A percentile compares a stretch with the other conserved stretches of the same genome.
These are phyloP conservation scores for Mesaphorura yosii DNA, from an alignment of 1,140 invertebrate species.

Conservation along the genomic window DNA sequence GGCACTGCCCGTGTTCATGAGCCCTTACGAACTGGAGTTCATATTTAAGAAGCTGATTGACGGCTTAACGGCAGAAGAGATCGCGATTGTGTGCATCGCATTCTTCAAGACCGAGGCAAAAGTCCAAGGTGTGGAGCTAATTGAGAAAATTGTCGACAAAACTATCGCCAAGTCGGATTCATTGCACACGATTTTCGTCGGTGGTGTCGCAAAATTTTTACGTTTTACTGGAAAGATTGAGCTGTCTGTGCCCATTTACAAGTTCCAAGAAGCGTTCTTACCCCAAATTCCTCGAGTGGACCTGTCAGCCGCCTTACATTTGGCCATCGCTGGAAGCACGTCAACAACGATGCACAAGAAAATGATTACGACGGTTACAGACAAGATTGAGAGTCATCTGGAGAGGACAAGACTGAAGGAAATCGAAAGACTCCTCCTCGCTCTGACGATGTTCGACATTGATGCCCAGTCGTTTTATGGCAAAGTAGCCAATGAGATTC, in stretches of 20 bases:
- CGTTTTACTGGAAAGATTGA: constrained; percentile 36
- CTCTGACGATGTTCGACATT: constrained; percentile 41
- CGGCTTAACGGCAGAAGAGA: constrained; percentile 42
- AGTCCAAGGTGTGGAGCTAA: constrained; percentile 39
- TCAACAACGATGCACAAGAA: constrained; percentile 37
- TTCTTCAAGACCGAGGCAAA: constrained; percentile 48
- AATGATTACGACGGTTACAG: constrained; percentile 24
- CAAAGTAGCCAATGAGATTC: constrained; percentile 39
- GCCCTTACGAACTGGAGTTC: constrained; percentile 46
- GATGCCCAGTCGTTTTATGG: constrained; percentile 38
- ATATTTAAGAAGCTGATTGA: constrained; percentile 37
- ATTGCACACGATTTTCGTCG: constrained; percentile 41
- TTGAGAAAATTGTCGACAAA: constrained; percentile 38
- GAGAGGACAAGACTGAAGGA: constrained; percentile 46
- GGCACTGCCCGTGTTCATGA: constrained; percentile 32
- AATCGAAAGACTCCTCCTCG: constrained; percentile 46
- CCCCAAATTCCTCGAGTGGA: constrained; percentile 39
- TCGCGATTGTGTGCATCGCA: constrained; percentile 45
- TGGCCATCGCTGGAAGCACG: constrained; percentile 41
- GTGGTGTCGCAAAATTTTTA: constrained; percentile 45
- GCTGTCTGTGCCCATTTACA: constrained; percentile 31
- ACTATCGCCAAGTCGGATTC: constrained; percentile 34
- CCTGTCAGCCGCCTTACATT: constrained; percentile 40
- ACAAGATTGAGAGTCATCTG: constrained; percentile 32
- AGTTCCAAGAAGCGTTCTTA: constrained; percentile 34